These are phyloP conservation scores for Leptinotarsa lineolata DNA, from an alignment of 1,140 invertebrate species.

Conservation along the genomic window DNA sequence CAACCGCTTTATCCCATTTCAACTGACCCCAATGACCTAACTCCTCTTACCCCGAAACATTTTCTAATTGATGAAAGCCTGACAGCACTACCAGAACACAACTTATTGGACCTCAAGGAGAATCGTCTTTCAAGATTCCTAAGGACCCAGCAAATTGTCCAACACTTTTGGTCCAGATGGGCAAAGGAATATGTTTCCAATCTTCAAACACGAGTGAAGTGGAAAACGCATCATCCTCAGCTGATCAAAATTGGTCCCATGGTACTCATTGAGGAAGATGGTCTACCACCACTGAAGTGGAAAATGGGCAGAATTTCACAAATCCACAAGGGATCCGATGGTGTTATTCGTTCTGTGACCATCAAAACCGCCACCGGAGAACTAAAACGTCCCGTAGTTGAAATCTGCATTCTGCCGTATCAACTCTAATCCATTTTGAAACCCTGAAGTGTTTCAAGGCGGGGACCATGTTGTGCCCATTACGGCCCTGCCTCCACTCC, in stretches of 20 bases:
- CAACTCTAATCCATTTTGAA: no score
- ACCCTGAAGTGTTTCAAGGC: no score
- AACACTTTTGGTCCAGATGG: conserved; percentile 49
- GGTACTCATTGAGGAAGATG: conserved; percentile 48
- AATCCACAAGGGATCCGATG: conserved; percentile 44
- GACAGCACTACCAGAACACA: conserved; percentile 16
- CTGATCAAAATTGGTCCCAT: conserved; percentile 45
- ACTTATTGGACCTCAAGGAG: background rate
- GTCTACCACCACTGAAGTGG: no score
- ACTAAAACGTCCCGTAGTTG: conserved; percentile 29
- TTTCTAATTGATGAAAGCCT: no score
- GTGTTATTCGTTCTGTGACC: conserved; percentile 46
- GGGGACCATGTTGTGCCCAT: background rate
- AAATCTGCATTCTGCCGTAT: conserved; percentile 35
- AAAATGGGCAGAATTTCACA: no score
- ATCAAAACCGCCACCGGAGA: conserved; percentile 43
- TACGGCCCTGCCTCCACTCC: background rate
- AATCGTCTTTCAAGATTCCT: conserved; percentile 24
- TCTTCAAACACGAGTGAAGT: no score
- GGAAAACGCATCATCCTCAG: background rate
- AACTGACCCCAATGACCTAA: conserved; percentile 37
- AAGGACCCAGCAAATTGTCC: conserved; percentile 16
- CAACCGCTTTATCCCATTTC: conserved; percentile 37
- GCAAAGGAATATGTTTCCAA: conserved; percentile 44
- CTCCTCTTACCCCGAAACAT: conserved; percentile 37